Evolutionary conservation across 2,113 vertebrate species (phyloP), one percentile per base, ranked within the genome.

Genomic region (Nothoprocta perdicaria): DNA sequence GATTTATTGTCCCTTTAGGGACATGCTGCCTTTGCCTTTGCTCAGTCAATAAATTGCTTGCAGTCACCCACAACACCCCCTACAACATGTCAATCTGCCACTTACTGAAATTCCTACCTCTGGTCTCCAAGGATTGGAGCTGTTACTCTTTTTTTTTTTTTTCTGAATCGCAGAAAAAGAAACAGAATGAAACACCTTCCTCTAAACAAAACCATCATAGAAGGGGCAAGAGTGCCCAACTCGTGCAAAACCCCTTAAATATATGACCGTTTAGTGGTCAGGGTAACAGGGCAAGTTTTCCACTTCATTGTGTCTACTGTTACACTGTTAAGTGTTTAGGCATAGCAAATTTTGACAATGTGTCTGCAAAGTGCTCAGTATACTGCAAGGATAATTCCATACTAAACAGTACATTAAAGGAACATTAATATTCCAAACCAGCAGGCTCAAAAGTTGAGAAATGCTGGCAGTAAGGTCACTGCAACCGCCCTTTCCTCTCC

Each of bases 351-450:
- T 84, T 74, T 57, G 38, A 23, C 78, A 12, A 31, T 19, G n/a
- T 57, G 46, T 86, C 80, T 75, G 61, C 69, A 88, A 53, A 86
- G 61, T 46, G 63, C 55, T 81, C 77, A 9, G 33, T 14, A 16
- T 27, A 53, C 33, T 52, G 53, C 23, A 55, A 57, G 53, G 33
- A 43, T 60, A 71, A 81, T 75, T 90, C 58, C 66, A 75, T 46
- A 40, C 41, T 55, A 43, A 86, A 79, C 13, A 69, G 17, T 58
- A 50, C 14, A 22, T 90, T 82, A 74, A 89, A 50, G 50, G 55
- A 17, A 7, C 53, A 87, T 89, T 89, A 85, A 62, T 73, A 87
- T 91, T 91, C 84, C 89, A 80, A 7, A 76, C 4, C 40, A 74
- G 81, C 45, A 14, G 4, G 55, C 0, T 89, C 72, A 57, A n/a